Evolutionary conservation across 2,797 vertebrate species (phyloP), one percentile per base, ranked within the genome.

Genomic region (Galaxias olidus): DNA sequence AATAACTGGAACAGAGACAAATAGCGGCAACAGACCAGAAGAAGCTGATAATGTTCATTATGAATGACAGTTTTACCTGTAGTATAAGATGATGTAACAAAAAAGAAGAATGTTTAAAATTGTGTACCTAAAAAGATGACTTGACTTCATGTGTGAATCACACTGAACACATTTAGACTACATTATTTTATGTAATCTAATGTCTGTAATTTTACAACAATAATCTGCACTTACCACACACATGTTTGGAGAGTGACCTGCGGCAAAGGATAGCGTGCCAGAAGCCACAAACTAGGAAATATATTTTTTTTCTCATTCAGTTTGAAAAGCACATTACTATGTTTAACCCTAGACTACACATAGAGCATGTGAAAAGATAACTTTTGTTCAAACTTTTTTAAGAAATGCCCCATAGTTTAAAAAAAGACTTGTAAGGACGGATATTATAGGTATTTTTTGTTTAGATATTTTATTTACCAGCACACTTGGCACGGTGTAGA

Each of bases 21-120:
- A 87, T 0, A 4, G 66, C 73, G 0, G 0, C 43, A 7, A 81
- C 0, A 0, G 90, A 84, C 84, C 87, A 87, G 70, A 88, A 81
- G 61, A 91, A 75, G 62, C 88, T 69, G 14, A 90, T 13, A 40
- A 92, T 89, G 84, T 93, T 92, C 64, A 91, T 52, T 1, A 80
- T 71, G 61, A 93, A 90, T 0, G 90, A 90, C 50, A 88, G 61
- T 65, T 92, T 93, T 12, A 82, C 55, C 92, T 93, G 75, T 15
- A 70, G 50, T 13, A 17, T 8, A 43, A 18, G 14, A 12, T 6
- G 15, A 62, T 40, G 12, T 54, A 8, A 65, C 14, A n/a, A 52
- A n/a, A 49, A 9, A 19, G 14, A 18, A 17, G 40, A 19, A 40
- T 45, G 20, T 19, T 55, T 30, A 46, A 18, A 13, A 42, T 17